Conservation (phyloP, 2,797 vertebrate genomes). For the Euphonia xanthogaster region DNA sequence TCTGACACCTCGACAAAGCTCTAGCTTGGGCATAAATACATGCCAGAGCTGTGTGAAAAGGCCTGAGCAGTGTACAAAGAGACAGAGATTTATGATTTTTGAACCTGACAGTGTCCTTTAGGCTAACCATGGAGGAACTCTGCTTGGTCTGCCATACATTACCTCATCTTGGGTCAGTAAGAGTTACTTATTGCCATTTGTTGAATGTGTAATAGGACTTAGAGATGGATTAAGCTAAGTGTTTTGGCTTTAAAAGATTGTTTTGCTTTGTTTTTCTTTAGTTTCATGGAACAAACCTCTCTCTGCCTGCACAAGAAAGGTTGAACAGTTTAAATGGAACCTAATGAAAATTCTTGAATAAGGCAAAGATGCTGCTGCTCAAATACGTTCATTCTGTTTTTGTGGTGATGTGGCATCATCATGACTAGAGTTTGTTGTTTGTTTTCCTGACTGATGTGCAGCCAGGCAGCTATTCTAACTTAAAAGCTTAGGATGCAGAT, state of each 20-base stretch:
- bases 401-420: neutral
- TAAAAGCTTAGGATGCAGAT: slow-evolving; percentile 15
- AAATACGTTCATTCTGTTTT: neutral
- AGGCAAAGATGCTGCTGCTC: neutral
- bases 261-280: neutral
- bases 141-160: neutral
- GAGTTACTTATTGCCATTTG: neutral
- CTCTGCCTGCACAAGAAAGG: neutral
- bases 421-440: slow-evolving; percentile 18
- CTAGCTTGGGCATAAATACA: neutral
- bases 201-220: slow-evolving; percentile 7
- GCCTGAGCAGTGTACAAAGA: neutral
- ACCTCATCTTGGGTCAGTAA: neutral
- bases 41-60: neutral
- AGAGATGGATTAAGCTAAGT: slow-evolving; percentile 7
- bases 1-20: neutral
- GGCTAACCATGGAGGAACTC: neutral
- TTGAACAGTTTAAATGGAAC: slow-evolving; percentile 30
- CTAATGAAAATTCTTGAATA: slow-evolving; percentile 37
- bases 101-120: neutral
- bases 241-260: neutral
- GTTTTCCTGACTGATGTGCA: slow-evolving; percentile 32
- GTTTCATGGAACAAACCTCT: neutral
- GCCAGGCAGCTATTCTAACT: slow-evolving; percentile 18
- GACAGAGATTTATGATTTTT: neutral